Percentiles rank a stretch among this genome's conserved stretches.
phyloP scores from a whole-genome alignment of 1,140 invertebrate species.

The Pseudomyrmex flavicornis region DNA sequence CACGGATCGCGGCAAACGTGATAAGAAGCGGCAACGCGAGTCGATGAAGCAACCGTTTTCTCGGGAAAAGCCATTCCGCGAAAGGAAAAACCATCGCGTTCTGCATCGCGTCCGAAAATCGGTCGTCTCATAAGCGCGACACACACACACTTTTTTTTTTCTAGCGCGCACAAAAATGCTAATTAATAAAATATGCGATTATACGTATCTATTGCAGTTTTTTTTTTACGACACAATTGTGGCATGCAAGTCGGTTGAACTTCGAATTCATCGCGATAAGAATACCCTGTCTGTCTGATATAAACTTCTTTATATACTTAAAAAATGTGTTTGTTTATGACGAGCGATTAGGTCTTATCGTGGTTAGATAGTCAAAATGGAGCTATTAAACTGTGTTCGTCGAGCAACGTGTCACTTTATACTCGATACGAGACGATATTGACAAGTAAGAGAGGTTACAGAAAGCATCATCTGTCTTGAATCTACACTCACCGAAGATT shows the following conservation, averaged over 20 bases:
- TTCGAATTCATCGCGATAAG: not conserved
- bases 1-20: not conserved
- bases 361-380: not conserved
- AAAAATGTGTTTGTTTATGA: not conserved
- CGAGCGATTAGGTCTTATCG: slow-evolving; percentile 13
- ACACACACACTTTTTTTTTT: not conserved
- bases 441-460: not conserved
- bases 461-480: slow-evolving; percentile 22
- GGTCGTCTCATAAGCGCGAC: not conserved
- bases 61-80: not conserved
- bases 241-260: not conserved
- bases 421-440: not conserved
- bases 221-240: not conserved
- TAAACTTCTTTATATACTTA: not conserved
- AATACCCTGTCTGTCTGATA: not conserved
- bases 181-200: not conserved
- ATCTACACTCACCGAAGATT: slow-evolving; percentile 8
- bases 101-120: not conserved
- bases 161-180: not conserved
- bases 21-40: not conserved
- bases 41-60: not conserved
- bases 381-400: not conserved
- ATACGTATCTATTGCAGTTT: no score
- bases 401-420: not conserved
- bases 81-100: not conserved